A percentile compares a stretch with the other conserved stretches of the same genome.
These are phyloP conservation scores for Maniola jurtina DNA, from an alignment of 1,140 invertebrate species.

Conservation along the genomic window DNA sequence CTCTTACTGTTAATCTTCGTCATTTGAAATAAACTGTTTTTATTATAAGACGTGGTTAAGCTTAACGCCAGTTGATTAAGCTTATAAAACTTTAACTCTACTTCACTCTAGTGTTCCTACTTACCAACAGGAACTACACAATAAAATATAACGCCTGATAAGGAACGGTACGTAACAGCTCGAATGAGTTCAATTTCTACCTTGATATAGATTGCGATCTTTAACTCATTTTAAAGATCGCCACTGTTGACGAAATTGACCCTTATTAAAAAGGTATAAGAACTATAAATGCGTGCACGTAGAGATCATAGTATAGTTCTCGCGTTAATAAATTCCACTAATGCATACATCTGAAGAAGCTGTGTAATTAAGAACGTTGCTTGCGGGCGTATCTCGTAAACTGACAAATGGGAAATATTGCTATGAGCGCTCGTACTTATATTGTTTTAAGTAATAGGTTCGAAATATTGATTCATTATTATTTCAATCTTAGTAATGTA, in stretches of 20 bases:
- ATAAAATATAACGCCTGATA: background rate
- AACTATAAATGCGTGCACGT: conserved; percentile 1
- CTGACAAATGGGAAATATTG: conserved; percentile 38
- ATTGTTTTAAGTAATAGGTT: conserved; percentile 22
- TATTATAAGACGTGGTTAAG: background rate
- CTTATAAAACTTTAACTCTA: background rate
- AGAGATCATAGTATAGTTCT: conserved; percentile 3
- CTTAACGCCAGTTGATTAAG: background rate
- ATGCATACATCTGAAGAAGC: conserved; percentile 57
- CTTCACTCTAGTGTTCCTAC: background rate
- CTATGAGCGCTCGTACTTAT: conserved; percentile 11
- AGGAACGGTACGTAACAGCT: conserved; percentile 8
- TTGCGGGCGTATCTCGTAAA: conserved; percentile 34
- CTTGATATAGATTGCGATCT: conserved; percentile 42
- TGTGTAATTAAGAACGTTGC: conserved; percentile 53
- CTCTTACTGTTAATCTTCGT: too few relatives aligned
- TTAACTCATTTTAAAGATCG: conserved; percentile 6
- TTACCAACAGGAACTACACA: background rate
- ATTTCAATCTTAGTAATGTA: background rate
- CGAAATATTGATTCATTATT: conserved; percentile 1
- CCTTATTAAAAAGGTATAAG: conserved; percentile 6
- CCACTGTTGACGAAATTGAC: background rate
- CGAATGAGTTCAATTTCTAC: conserved; percentile 18
- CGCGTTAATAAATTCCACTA: conserved; percentile 46
- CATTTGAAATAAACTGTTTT: background rate